These are phyloP conservation scores for Rhynchomys soricoides DNA, from an alignment of 2,113 vertebrate genomes.

Conservation along the genomic window DNA sequence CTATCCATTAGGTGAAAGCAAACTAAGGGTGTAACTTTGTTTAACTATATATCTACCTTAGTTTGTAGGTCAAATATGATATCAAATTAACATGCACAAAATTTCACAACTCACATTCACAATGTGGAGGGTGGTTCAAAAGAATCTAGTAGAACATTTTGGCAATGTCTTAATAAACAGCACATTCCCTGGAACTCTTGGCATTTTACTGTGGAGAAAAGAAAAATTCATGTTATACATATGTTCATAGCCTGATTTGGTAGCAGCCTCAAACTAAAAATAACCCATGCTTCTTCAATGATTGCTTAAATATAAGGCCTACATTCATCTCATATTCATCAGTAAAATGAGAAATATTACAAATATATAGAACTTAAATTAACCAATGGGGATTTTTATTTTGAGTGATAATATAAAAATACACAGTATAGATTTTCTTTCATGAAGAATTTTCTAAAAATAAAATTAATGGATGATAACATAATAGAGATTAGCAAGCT, in stretches of 20 bases:
- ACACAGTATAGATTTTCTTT: background rate
- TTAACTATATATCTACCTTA: background rate
- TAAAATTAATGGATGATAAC: background rate
- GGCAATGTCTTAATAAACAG: background rate
- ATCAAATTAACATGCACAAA: background rate
- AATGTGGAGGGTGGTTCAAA: background rate
- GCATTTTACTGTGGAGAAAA: background rate
- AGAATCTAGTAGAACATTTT: background rate
- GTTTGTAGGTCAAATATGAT: background rate
- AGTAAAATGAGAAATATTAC: background rate
- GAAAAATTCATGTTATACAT: background rate
- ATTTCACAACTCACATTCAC: no score
- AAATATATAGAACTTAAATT: background rate
- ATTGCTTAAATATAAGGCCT: no score
- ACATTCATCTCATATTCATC: background rate
- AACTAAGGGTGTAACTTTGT: background rate
- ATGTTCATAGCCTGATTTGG: background rate
- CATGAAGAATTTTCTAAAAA: background rate
- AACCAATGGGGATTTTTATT: background rate
- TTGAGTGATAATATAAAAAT: background rate
- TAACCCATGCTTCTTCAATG: no score
- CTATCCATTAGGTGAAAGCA: background rate
- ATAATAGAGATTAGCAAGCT: background rate
- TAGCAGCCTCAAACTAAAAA: background rate
- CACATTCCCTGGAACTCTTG: background rate